These are phyloP conservation scores for Threskiornis aethiopicus DNA, from an alignment of 2,797 vertebrate genomes.

Conservation along the genomic window DNA sequence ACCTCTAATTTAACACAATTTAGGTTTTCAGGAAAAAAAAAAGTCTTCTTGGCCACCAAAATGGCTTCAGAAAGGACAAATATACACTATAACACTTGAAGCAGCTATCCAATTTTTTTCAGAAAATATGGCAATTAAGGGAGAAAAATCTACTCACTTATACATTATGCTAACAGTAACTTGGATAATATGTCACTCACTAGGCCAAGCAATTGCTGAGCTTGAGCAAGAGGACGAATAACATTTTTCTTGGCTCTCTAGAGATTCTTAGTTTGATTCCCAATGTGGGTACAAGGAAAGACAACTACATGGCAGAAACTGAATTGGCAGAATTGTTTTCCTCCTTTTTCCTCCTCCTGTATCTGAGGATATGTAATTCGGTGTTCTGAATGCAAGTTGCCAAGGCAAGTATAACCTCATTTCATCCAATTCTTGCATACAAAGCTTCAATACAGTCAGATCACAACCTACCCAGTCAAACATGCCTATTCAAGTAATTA, in stretches of 20 bases:
- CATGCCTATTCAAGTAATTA: neutral
- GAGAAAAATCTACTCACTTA: neutral
- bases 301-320: neutral
- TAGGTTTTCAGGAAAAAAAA: neutral
- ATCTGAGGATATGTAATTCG: neutral
- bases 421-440: neutral
- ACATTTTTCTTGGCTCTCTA: neutral
- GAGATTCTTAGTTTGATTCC: neutral
- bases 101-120: neutral
- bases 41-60: neutral
- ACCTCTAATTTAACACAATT: neutral
- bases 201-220: neutral
- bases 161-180: neutral
- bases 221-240: neutral
- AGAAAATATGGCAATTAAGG: neutral
- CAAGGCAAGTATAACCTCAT: neutral
- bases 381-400: neutral
- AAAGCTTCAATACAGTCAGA: neutral
- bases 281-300: neutral
- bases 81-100: neutral
- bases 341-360: neutral
- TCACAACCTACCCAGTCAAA: neutral
- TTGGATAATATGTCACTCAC: neutral
- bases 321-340: neutral
- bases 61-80: neutral